These are phyloP conservation scores for Apodemia duryi DNA, from an alignment of 2,888 invertebrate species.

Conservation along the genomic window DNA sequence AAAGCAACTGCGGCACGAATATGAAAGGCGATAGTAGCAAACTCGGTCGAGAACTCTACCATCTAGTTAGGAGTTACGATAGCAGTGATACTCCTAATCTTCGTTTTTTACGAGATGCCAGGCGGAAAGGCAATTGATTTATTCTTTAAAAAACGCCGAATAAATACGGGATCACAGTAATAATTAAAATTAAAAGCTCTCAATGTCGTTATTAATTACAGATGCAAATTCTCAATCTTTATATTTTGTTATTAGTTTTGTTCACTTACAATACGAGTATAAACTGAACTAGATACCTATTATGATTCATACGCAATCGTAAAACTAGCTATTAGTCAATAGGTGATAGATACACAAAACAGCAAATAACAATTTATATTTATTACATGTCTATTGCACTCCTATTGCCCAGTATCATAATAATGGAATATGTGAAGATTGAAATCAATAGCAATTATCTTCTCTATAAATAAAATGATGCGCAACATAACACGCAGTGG, in stretches of 20 bases:
- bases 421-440: constrained; percentile 3
- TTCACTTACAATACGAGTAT: neutral
- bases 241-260: neutral
- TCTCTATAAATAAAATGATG: constrained; percentile 14
- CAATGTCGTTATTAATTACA: neutral
- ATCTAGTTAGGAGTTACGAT: too few species aligned
- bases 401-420: neutral
- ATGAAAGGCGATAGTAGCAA: too few species aligned
- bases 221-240: neutral
- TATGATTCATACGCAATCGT: constrained; percentile 11
- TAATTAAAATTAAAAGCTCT: too few species aligned
- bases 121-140: too few species aligned
- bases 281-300: neutral
- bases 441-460: constrained; percentile 10
- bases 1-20: too few species aligned
- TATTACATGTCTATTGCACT: constrained; percentile 2
- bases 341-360: constrained; percentile 14
- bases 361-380: constrained; percentile 16
- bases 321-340: constrained; percentile 11
- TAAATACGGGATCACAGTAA: too few species aligned
- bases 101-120: too few species aligned
- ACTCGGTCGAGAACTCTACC: too few species aligned
- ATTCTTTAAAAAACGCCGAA: too few species aligned
- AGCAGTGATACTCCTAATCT: too few species aligned
- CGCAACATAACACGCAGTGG: constrained; percentile 11